Conservation (phyloP, 1,140 invertebrate species). For the Lanistes nyassanus region DNA sequence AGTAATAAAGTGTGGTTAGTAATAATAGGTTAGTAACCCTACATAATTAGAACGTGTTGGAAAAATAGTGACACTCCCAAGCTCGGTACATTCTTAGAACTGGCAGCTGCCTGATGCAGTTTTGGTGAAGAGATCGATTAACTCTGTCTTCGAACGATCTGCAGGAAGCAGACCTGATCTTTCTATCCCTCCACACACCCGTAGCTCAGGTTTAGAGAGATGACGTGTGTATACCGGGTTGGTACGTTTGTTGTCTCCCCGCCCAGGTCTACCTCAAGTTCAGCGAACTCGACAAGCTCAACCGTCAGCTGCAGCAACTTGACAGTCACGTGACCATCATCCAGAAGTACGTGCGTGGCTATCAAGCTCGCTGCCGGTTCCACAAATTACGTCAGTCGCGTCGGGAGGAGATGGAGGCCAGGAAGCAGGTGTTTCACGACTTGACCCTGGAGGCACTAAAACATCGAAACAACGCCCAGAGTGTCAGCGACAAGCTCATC, state of each 20-base stretch:
- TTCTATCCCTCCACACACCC: too few relatives aligned
- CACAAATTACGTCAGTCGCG: constrained; percentile 25
- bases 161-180: too few relatives aligned
- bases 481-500: constrained; percentile 20
- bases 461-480: constrained; percentile 21
- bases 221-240: too few relatives aligned
- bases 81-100: too few relatives aligned
- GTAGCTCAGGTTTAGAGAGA: too few relatives aligned
- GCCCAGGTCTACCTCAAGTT: constrained; percentile 41
- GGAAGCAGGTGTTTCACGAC: constrained; percentile 8
- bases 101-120: too few relatives aligned
- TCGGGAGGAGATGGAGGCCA: constrained; percentile 16
- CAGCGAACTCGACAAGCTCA: constrained; percentile 32
- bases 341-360: constrained; percentile 37
- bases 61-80: too few relatives aligned
- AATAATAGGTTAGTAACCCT: too few relatives aligned
- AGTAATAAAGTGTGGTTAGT: too few relatives aligned
- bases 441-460: constrained; percentile 8
- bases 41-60: too few relatives aligned
- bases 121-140: too few relatives aligned
- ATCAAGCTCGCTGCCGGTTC: constrained; percentile 30
- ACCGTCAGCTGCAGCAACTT: constrained; percentile 21
- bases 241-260: constrained; percentile 1
- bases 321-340: constrained; percentile 31
- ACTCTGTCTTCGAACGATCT: too few relatives aligned